These are phyloP conservation scores for Chironex yamaguchii DNA, from an alignment of 30 jellyfish, hydroid and myxozoan species.

Conservation along the genomic window DNA sequence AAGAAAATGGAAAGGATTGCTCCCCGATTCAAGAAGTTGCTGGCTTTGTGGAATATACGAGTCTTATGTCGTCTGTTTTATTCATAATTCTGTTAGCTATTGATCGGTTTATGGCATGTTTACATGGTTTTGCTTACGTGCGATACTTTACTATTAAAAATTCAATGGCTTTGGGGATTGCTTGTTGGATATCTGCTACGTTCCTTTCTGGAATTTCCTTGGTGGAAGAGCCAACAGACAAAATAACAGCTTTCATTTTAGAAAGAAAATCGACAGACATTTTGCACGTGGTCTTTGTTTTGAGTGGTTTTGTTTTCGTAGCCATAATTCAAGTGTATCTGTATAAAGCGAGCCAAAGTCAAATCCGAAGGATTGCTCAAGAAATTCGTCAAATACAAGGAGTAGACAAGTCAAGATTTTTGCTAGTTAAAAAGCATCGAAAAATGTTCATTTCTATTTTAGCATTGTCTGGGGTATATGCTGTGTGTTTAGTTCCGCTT, in stretches of 20 bases:
- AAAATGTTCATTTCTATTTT: not conserved
- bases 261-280: not conserved
- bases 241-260: not conserved
- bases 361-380: not conserved
- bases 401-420: not conserved
- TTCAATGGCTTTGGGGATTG: not conserved
- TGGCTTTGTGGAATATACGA: not conserved
- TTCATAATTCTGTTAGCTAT: not conserved
- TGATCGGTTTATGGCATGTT: slow-evolving; percentile 5
- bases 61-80: not conserved
- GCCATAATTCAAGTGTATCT: not conserved
- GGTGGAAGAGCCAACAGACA: not conserved
- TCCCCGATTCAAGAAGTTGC: not conserved
- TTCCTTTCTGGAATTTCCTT: not conserved
- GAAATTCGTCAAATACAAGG: not conserved
- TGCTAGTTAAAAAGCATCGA: not conserved
- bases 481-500: not conserved
- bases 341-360: not conserved
- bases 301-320: not conserved
- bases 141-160: not conserved
- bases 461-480: not conserved
- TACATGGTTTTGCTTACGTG: not conserved
- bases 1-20: not conserved
- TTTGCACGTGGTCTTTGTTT: not conserved
- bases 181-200: not conserved